Base-by-base conservation (phyloP, 1,140 invertebrate genomes). In the Trachymyrmex cornetzi region DNA sequence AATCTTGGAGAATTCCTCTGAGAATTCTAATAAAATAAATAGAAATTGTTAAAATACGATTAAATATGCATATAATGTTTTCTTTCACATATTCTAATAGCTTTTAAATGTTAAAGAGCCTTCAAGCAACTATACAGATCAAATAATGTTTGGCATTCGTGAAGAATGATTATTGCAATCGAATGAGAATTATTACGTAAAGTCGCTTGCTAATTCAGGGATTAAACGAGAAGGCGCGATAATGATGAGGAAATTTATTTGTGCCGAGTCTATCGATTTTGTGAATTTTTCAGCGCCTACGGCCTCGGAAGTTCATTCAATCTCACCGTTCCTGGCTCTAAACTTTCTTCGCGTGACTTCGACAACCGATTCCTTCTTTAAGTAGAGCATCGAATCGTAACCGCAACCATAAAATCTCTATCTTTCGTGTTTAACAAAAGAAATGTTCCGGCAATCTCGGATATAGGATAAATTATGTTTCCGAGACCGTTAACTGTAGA, bases 281-380 rank as follows among this genome's bases (percentile, higher is more conserved):
- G 63, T 57, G 55, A 34, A 67, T 77, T 61, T 77, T 44, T 66
- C 12, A 74, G 24, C 55, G 38, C 69, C 69, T 30, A 50, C 57
- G 61, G 30, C 30, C 53, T 59, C 44, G 34, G 61, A 86, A 72
- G 57, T 69, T 24, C 66, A n/a, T 19, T 38, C 66, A 63, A 38
- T 44, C 19, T 71, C 67, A 16, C 50, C 34, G 22, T 88, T 82
- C 63, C 55, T 61, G 24, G 38, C 81, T 86, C 75, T 64, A 53
- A 81, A 66, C 77, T 89, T 87, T 89, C 88, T 72, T 89, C 75
- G 87, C 88, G 69, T 81, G 88, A 86, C 84, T 87, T 71, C 19
- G 30, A 53, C 12, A 77, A 74, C 38, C 69, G 63, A 89, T 89
- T 80, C 16, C 34, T 57, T 48, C 16, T 67, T 77, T 59, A 88